Evolutionary conservation across 2,797 vertebrate species (phyloP), one percentile per base, ranked within the genome.

Genomic region (Garrulus glandarius): DNA sequence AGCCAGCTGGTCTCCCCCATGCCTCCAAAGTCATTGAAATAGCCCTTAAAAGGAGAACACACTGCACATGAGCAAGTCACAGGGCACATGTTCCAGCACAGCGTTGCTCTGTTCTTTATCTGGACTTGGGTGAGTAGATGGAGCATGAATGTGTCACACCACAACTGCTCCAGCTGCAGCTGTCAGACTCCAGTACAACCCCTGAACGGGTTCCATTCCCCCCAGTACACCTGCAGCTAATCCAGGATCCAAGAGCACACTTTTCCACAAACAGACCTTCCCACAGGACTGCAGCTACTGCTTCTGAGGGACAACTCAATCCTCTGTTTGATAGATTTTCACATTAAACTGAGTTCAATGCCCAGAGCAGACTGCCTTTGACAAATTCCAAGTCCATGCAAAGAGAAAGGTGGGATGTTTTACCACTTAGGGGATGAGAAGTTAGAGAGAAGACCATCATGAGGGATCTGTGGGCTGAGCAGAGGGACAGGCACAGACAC

Each of bases 61-160:
- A 20, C 6, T 19, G 30, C 39, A 14, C 2, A 20, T 44, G 13
- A 78, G 15, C 22, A 64, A 41, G 26, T 12, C 39, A 15, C 69
- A 59, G 1, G 0, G 34, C 44, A 49, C 36, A 7, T 1, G 2
- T 1, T 20, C 2, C 1, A 6, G 22, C 36, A 63, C 2, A 0
- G 3, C 12, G 23, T 21, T 2, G 0, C 9, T 23, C 37, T 5
- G 1, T 19, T 16, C 18, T 61, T 65, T 26, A 57, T 19, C 43
- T 6, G 13, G 21, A 19, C 17, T 29, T 6, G 19, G 12, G 46
- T 32, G 53, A 75, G 44, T 2, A 78, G 29, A 29, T 3, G 14
- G 36, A 59, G 17, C 6, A 11, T 3, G 10, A 43, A 55, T 17
- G 26, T 39, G 39, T 18, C 12, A 26, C 63, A 53, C 1, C 24